phyloP scores from a whole-genome alignment of 2,888 invertebrate genomes.

The Lycia hirtaria region DNA sequence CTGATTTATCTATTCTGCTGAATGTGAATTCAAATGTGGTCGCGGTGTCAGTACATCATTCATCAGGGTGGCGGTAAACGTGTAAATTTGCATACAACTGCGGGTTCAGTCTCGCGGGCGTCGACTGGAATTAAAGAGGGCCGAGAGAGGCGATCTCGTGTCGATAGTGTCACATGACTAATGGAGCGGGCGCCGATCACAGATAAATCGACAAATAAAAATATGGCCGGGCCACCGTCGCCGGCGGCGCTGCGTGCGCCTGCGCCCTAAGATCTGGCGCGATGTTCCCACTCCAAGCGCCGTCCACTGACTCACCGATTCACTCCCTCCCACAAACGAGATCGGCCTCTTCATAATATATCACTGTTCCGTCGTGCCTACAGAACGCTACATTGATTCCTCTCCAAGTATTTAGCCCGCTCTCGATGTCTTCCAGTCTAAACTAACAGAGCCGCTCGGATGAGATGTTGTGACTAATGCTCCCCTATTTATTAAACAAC shows the following conservation, averaged over 20 bases:
- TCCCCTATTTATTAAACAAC: conserved; percentile 32
- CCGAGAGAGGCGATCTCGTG: conserved; percentile 76
- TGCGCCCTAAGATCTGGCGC: conserved; percentile 37
- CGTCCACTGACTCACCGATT: conserved; percentile 34
- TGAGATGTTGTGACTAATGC: conserved; percentile 34
- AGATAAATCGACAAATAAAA: conserved; percentile 81
- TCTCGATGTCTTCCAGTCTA: conserved; percentile 23
- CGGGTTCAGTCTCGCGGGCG: conserved; percentile 66
- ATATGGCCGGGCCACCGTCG: conserved; percentile 65
- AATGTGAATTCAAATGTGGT: conserved; percentile 44
- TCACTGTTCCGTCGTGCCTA: conserved; percentile 28
- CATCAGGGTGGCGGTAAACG: conserved; percentile 70
- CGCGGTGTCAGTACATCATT: conserved; percentile 71
- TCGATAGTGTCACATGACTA: conserved; percentile 85
- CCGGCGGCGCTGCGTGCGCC: conserved; percentile 43
- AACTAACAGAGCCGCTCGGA: conserved; percentile 24
- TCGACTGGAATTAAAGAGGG: conserved; percentile 75
- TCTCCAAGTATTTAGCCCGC: conserved; percentile 21
- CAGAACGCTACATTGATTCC: conserved; percentile 23
- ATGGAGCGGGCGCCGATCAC: conserved; percentile 83
- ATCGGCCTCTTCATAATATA: conserved; percentile 35
- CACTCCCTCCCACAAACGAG: conserved; percentile 36
- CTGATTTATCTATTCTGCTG: conserved; percentile 42
- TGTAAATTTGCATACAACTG: conserved; percentile 74
- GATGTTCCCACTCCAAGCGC: conserved; percentile 39